Percentiles rank a stretch among this genome's conserved stretches.
phyloP scores from a whole-genome alignment of 2,888 invertebrate species.

The Zonitis immaculata region DNA sequence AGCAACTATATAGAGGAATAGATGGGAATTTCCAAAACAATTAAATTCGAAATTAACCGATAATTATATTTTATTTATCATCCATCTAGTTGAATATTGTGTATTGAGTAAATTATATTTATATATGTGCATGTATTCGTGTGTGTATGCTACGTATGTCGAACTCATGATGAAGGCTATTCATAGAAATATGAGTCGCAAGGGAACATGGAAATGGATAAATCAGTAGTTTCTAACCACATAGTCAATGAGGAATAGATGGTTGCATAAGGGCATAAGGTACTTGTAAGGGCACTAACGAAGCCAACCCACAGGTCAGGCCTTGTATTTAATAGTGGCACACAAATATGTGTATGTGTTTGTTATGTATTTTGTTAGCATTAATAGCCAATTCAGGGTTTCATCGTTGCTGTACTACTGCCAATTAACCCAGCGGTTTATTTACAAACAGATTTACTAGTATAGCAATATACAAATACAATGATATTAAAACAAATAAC shows the following conservation, averaged over 20 bases:
- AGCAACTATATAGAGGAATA: too few species aligned
- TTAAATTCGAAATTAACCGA: background rate
- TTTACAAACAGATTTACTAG: conserved; percentile 41
- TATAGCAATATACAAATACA: background rate
- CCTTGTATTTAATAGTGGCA: background rate
- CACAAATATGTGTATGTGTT: conserved; percentile 40
- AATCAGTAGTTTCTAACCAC: conserved; percentile 13
- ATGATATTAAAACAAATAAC: background rate
- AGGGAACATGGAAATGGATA: conserved; percentile 6
- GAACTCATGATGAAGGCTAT: conserved; percentile 18
- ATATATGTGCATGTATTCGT: too few species aligned
- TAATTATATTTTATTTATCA: too few species aligned
- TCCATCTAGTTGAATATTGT: too few species aligned
- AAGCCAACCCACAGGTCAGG: conserved; percentile 18
- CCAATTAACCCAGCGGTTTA: conserved; percentile 46
- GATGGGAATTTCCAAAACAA: background rate
- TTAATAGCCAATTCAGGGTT: conserved; percentile 53
- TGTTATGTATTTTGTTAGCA: conserved; percentile 49
- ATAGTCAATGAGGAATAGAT: conserved; percentile 4
- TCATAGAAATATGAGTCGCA: conserved; percentile 17
- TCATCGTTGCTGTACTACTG: conserved; percentile 39
- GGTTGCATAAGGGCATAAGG: conserved; percentile 12
- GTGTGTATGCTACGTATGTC: too few species aligned
- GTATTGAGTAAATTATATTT: too few species aligned
- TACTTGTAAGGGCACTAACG: conserved; percentile 17